Evolutionary conservation across 2,888 invertebrate species (phyloP), one percentile per base, ranked within the genome.

Genomic region (Seira ritae): DNA sequence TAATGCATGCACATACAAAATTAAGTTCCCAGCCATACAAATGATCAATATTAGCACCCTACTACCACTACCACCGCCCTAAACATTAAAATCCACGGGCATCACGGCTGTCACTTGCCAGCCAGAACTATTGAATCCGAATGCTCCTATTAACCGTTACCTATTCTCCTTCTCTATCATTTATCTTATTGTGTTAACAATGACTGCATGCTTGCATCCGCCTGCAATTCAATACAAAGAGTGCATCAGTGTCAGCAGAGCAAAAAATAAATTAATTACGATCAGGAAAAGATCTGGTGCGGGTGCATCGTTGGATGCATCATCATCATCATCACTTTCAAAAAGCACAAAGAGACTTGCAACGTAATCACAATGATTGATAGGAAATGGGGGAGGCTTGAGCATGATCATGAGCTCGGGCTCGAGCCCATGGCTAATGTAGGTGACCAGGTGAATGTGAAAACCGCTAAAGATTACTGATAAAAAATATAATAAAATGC

Each of bases 371-470:
- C 66, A 10, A 71, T 78, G 78, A 78, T 78, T 78, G 78, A 78
- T 78, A 71, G 78, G 66, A 71, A 77, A 71, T 70, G 24, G 78
- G 42, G 71, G 78, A 71, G 78, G 78, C 65, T 78, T 65, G 42
- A 42, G 42, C 42, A 42, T 65, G 42, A n/a, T n/a, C n/a, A n/a
- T n/a, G n/a, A n/a, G n/a, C n/a, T n/a, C n/a, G n/a, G n/a, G n/a
- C n/a, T n/a, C n/a, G 60, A 78, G 66, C 50, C 71, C 78, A 71
- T 71, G 69, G 24, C 78, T 71, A 78, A 78, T 78, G 42, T 70
- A 23, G 65, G 22, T 78, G 78, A 78, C 78, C 78, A 78, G 78
- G 78, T 78, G 78, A 78, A 78, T 69, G 78, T 78, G 78, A 78
- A n/a, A 78, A 78, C 78, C 78, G 37, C 71, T 46, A 65, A 66